A percentile compares a stretch with the other conserved stretches of the same genome.
Conservation (phyloP, 2,797 vertebrate species). For the Lophius americanus region DNA sequence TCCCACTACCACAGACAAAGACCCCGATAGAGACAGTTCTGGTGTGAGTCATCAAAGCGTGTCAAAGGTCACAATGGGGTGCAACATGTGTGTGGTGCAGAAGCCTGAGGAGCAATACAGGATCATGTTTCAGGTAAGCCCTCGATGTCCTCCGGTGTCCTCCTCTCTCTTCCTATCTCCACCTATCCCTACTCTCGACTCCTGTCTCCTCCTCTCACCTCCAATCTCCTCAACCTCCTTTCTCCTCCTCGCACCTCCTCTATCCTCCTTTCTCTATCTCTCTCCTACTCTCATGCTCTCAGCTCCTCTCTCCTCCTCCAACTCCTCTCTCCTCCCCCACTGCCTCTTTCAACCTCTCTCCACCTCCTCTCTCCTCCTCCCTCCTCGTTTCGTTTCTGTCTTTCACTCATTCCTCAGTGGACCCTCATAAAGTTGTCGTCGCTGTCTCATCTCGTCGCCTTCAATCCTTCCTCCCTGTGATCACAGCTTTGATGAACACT, state of each 20-base stretch:
- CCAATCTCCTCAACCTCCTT: too few species aligned
- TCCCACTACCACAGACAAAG: conserved; percentile 74
- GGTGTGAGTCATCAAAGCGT: conserved; percentile 28
- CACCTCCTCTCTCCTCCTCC: not conserved
- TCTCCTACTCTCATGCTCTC: too few species aligned
- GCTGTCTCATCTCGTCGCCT: not conserved
- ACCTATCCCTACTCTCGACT: too few species aligned
- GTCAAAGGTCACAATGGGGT: conserved; percentile 83
- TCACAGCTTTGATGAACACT: not conserved
- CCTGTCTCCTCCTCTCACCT: too few species aligned
- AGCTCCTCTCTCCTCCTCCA: too few species aligned
- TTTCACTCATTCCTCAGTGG: conserved; percentile 1
- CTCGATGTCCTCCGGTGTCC: not conserved
- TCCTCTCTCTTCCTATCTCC: too few species aligned
- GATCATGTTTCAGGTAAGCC: conserved; percentile 93
- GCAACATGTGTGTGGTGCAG: conserved; percentile 92
- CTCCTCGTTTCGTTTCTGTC: conserved; percentile 1
- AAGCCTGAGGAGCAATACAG: conserved; percentile 92
- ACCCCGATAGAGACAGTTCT: conserved; percentile 38
- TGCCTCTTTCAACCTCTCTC: not conserved
- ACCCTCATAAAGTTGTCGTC: conserved; percentile 7
- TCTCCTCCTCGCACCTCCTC: too few species aligned
- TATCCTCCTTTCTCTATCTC: too few species aligned
- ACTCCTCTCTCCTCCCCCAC: not conserved
- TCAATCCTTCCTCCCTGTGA: not conserved